phyloP scores from a whole-genome alignment of 2,888 invertebrate species.

The Caenorhabditis japonica region DNA sequence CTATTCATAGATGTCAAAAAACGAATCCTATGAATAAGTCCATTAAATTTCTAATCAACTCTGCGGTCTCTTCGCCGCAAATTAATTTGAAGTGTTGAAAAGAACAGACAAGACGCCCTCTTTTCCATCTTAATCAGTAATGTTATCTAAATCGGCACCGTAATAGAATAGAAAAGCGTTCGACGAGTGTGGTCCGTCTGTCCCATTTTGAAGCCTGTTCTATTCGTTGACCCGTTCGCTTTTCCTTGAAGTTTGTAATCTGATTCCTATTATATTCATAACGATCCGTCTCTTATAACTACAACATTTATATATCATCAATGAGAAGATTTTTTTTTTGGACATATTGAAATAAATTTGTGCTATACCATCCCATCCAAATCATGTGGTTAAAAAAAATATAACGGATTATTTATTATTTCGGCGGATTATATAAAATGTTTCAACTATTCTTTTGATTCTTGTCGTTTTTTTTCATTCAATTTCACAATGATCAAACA shows the following conservation, averaged over 20 bases:
- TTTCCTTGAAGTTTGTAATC: conserved; percentile 20
- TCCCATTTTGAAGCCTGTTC: conserved; percentile 29
- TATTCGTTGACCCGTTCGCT: conserved; percentile 1
- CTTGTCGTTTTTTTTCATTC: conserved; percentile 1
- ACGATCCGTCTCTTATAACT: conserved; percentile 2
- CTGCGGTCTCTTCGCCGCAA: no score
- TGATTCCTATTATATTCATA: conserved; percentile 2
- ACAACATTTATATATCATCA: conserved; percentile 2
- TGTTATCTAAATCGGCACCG: conserved; percentile 9
- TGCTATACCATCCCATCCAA: conserved; percentile 20
- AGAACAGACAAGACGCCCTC: not conserved
- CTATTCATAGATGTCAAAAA: conserved; percentile 8
- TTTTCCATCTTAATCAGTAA: conserved; percentile 20
- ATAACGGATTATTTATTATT: no score
- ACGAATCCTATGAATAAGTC: no score
- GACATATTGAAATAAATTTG: conserved; percentile 35
- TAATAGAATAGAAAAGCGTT: conserved; percentile 30
- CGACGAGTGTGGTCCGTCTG: conserved; percentile 20
- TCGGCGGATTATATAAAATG: conserved; percentile 23
- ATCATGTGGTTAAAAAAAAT: not conserved
- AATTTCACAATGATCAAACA: conserved; percentile 21
- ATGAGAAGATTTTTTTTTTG: conserved; percentile 8
- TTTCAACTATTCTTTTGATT: conserved; percentile 5
- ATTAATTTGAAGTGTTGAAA: no score
- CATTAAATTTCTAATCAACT: conserved; percentile 8